Conservation (phyloP, 2,888 invertebrate genomes). For the Acanthococcus lagerstroemiae region DNA sequence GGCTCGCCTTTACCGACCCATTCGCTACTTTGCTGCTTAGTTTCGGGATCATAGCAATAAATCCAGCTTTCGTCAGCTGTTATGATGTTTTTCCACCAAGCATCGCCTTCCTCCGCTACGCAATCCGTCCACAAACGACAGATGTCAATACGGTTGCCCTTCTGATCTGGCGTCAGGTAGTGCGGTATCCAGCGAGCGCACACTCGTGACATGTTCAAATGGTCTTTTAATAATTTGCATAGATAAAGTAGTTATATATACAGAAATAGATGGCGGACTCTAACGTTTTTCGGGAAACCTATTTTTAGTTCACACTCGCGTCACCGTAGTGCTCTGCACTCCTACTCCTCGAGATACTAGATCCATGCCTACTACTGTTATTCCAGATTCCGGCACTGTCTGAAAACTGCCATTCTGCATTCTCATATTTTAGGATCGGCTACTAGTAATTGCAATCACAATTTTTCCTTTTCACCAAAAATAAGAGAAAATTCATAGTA, state of each 20-base stretch:
- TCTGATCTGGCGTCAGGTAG: too few species aligned
- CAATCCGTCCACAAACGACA: too few species aligned
- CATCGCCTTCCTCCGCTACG: too few species aligned
- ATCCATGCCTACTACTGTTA: not conserved
- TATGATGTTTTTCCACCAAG: too few species aligned
- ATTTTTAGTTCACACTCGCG: not conserved
- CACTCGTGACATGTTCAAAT: not conserved
- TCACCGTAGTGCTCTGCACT: not conserved
- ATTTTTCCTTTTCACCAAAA: not conserved
- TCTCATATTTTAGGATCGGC: too few species aligned
- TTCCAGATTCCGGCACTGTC: not conserved
- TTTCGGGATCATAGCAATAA: conserved; percentile 1
- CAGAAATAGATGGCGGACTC: not conserved
- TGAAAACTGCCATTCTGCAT: not conserved
- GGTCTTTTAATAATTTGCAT: not conserved
- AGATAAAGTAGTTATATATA: too few species aligned
- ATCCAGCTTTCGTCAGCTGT: not conserved
- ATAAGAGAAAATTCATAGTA: too few species aligned
- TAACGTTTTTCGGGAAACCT: not conserved
- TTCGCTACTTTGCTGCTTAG: not conserved
- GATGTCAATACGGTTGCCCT: too few species aligned
- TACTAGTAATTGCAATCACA: not conserved
- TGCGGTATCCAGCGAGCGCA: not conserved
- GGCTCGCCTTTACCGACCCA: not conserved
- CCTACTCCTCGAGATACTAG: too few species aligned